These are phyloP conservation scores for Agapetus fuscipes DNA, from an alignment of 2,888 invertebrate species.

Conservation along the genomic window DNA sequence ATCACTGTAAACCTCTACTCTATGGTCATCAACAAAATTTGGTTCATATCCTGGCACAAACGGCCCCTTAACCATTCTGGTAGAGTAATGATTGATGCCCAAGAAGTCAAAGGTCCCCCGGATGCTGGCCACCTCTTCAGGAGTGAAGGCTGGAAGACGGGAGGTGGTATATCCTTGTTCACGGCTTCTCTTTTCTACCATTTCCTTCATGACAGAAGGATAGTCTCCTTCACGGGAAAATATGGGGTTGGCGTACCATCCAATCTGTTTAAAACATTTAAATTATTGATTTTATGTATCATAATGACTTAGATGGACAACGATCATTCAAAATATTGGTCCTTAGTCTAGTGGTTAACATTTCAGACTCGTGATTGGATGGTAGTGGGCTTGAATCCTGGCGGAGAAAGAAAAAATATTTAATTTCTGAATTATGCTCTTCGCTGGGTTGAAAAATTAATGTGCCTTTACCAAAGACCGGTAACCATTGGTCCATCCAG, in stretches of 20 bases:
- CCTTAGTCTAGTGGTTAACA: no score
- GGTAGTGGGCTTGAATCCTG: no score
- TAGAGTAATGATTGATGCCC: conserved; percentile 59
- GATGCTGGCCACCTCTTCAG: conserved; percentile 49
- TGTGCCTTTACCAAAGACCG: no score
- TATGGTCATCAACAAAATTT: conserved; percentile 9
- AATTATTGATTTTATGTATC: conserved; percentile 6
- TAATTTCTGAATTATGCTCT: no score
- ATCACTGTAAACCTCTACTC: conserved; percentile 3
- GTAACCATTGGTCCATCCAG: no score
- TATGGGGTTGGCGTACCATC: conserved; percentile 51
- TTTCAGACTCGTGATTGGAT: no score
- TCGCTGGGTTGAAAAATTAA: no score
- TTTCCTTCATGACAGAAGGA: conserved; percentile 47
- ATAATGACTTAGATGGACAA: no score
- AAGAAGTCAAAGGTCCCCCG: conserved; percentile 54
- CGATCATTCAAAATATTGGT: no score
- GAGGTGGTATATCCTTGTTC: conserved; percentile 46
- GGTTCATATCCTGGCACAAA: not conserved
- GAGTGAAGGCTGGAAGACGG: conserved; percentile 47
- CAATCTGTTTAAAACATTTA: conserved; percentile 36
- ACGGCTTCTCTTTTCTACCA: conserved; percentile 44
- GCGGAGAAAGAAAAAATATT: no score
- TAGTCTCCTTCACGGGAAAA: conserved; percentile 50
- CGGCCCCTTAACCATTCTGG: conserved; percentile 31